A percentile compares a stretch with the other conserved stretches of the same genome.
Conservation (phyloP, 2,797 vertebrate species). For the Pangasius djambal region DNA sequence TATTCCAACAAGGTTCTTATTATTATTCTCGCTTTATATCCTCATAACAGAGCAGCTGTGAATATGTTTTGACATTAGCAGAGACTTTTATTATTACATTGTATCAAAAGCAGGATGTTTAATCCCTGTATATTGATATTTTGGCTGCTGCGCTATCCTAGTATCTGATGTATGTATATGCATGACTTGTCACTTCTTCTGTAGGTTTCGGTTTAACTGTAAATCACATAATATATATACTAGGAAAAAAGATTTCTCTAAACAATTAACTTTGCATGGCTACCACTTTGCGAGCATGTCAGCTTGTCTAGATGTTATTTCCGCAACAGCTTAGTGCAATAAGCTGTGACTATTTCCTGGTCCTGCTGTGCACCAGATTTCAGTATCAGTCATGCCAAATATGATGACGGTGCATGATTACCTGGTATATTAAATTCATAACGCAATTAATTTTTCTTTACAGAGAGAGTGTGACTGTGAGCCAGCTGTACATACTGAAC, state of each 20-base stretch:
- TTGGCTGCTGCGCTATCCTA: background rate
- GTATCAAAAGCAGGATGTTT: background rate
- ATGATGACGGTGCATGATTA: background rate
- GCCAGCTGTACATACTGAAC: background rate
- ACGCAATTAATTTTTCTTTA: background rate
- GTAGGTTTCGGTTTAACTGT: background rate
- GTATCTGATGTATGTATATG: background rate
- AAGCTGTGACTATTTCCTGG: background rate
- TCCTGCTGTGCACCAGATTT: conserved; percentile 21
- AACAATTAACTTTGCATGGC: background rate
- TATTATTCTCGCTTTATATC: background rate
- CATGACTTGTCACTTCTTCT: background rate
- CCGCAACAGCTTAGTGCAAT: background rate
- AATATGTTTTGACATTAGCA: background rate
- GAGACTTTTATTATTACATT: background rate
- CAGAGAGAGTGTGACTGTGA: background rate
- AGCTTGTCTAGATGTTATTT: background rate
- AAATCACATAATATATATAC: background rate
- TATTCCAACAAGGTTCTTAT: background rate
- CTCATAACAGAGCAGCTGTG: background rate
- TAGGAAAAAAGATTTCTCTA: background rate
- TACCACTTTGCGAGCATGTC: background rate
- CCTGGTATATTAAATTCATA: background rate
- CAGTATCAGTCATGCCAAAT: background rate
- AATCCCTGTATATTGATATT: background rate